phyloP scores from a whole-genome alignment of 2,113 vertebrate genomes.

The zebrafish (Danio rerio) region GRCz12tu NC_133184.1:37674501-37675000 shows the following conservation, averaged over 20 bases:
- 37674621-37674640: not conserved
- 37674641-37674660: not conserved
- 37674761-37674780: not conserved
- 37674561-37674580: conserved; percentile 26
- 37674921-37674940: conserved; percentile 18
- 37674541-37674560: not conserved
- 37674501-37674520: conserved; percentile 46
- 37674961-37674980: conserved; percentile 10
- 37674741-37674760: not conserved
- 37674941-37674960: conserved; percentile 3
- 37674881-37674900: conserved; percentile 4
- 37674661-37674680: not conserved
- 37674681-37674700: conserved; percentile 7
- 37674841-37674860: not conserved
- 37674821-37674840: not conserved
- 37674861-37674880: not conserved
- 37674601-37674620: not conserved
- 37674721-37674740: not conserved
- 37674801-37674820: not conserved
- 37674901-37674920: not conserved
- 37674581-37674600: conserved; percentile 32
- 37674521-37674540: conserved; percentile 36
- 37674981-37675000: not conserved
- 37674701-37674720: not conserved
- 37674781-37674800: not conserved